Evolutionary conservation across 2,113 vertebrate genomes (phyloP).

Genomic region (Pterophyllum scalare): DNA sequence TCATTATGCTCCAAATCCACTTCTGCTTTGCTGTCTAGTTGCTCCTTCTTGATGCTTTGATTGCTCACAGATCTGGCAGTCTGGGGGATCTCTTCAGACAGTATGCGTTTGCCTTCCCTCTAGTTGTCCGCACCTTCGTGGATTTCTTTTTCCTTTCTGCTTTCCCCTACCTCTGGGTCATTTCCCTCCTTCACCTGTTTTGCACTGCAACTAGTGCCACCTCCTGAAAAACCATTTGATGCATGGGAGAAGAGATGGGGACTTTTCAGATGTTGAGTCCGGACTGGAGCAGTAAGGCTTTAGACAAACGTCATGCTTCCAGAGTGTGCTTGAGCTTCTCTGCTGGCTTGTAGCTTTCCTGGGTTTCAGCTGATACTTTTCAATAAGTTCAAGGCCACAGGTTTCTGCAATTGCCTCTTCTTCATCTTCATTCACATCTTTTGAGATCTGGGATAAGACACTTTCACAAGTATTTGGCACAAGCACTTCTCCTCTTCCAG

Average conservation of each 20-base stretch:
- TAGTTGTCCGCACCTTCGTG: not conserved
- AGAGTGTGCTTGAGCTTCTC: not conserved
- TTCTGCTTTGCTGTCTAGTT: conserved; percentile 12
- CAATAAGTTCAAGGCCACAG: conserved; percentile 79
- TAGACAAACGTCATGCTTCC: not conserved
- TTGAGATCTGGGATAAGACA: conserved; percentile 70
- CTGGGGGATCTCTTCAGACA: not conserved
- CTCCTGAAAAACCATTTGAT: conserved; percentile 45
- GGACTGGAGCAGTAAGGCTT: conserved; percentile 32
- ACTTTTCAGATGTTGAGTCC: conserved; percentile 63
- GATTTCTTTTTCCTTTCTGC: not conserved
- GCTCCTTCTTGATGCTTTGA: conserved; percentile 4
- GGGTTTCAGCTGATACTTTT: conserved; percentile 55
- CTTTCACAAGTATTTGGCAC: conserved; percentile 90
- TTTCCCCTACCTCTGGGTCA: conserved; percentile 78
- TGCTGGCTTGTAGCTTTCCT: not conserved
- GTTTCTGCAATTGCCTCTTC: conserved; percentile 87
- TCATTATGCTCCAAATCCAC: not conserved
- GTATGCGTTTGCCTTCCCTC: not conserved
- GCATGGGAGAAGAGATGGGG: conserved; percentile 79
- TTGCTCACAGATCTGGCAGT: not conserved
- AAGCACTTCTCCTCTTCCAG: conserved; percentile 79
- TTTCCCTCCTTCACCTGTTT: conserved; percentile 69
- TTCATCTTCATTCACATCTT: not conserved
- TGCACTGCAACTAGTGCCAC: not conserved